phyloP scores from a whole-genome alignment of 2,888 invertebrate genomes.

The Ditylenchus weischeri region DNA sequence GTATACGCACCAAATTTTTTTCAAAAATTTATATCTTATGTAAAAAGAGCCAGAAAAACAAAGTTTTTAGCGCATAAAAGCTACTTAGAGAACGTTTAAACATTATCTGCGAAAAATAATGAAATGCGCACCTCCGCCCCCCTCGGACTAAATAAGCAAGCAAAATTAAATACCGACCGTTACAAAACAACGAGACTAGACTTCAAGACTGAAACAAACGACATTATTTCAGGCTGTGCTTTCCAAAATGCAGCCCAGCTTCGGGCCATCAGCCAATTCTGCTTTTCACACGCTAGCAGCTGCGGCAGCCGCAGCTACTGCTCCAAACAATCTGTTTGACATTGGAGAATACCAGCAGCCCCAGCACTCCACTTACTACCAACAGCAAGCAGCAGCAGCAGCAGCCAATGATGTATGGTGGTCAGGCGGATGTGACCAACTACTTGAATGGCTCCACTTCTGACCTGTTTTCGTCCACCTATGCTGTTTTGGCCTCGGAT shows the following conservation, averaged over 20 bases:
- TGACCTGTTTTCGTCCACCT: background rate
- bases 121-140: no score
- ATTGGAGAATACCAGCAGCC: background rate
- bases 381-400: background rate
- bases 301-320: background rate
- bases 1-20: no score
- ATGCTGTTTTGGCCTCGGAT: conserved; percentile 7
- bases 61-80: no score
- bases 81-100: no score
- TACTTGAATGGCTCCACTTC: conserved; percentile 6
- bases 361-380: background rate
- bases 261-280: background rate
- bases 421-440: background rate
- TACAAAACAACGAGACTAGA: no score
- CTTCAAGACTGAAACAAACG: background rate
- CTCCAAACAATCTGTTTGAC: background rate
- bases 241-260: conserved; percentile 9
- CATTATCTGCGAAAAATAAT: no score
- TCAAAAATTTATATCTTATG: no score
- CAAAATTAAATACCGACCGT: no score
- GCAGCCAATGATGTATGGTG: background rate
- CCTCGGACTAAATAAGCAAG: no score
- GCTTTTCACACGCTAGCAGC: conserved; percentile 6
- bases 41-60: no score
- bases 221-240: conserved; percentile 4